Evolutionary conservation across 2,113 vertebrate species (phyloP), one percentile per base, ranked within the genome.

Genomic region (Podiceps cristatus): DNA sequence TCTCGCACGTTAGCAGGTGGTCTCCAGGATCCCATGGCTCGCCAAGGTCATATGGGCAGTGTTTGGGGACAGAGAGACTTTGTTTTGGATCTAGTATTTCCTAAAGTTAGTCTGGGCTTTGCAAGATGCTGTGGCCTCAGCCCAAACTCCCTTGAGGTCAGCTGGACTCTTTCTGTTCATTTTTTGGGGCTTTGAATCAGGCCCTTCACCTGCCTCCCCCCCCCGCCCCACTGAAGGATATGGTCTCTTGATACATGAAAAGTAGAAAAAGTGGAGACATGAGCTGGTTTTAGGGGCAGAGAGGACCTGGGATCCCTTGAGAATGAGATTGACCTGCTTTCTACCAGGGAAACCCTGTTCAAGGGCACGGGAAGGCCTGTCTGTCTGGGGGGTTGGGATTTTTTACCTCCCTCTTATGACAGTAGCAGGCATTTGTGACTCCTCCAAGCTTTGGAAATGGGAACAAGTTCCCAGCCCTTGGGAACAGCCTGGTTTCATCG

Each of bases 71-170:
- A 44, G 81, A 79, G 62, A 79, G 67, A 24, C 79, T 95, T 91
- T 89, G 90, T 78, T 96, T 96, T 93, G 96, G 93, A 90, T 93
- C 93, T 93, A 95, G 93, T 91, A 87, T 96, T 94, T 96, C 90
- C 67, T 73, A 20, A 90, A 52, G 49, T 66, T 50, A 85, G 42
- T 81, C 66, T 91, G 95, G 49, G 62, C 66, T 95, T 64, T 72
- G 92, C 71, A 28, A 58, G 67, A 7, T 75, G 56, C 74, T 88
- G 24, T 18, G 31, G 49, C 24, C 77, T 75, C 56, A 25, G 64
- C 53, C 84, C 73, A 60, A 53, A 27, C 24, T 53, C 56, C 69
- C 64, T 80, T 0, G 1, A 52, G 55, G 67, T 45, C 73, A 56
- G 45, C 6, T 62, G 67, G 59, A 88, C 40, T 31, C 49, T 78